Evolutionary conservation across 2,797 vertebrate genomes (phyloP), one percentile per base, ranked within the genome.

Genomic region (Pangasius larnaudii): DNA sequence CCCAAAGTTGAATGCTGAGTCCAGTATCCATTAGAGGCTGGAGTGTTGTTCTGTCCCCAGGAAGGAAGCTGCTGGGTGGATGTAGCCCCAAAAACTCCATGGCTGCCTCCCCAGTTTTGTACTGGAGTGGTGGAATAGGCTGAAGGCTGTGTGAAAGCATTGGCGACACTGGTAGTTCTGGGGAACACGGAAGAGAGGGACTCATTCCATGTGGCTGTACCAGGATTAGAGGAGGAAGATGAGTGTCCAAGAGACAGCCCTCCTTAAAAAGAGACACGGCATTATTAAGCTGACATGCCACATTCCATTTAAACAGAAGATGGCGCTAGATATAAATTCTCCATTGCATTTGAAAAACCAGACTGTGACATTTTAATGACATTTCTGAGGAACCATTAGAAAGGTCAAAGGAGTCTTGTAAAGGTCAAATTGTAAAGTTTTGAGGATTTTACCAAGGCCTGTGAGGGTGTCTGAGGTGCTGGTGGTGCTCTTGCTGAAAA

Each of bases 381-480:
- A 58, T 86, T 90, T 85, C 77, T 67, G 16, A 49, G 58, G 67
- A 87, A 71, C 67, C 5, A 33, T 59, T 58, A 67, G 19, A 82
- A 79, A 79, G 77, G 30, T 58, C 77, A 79, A 80, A 58, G 2
- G 30, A 24, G 30, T 58, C 39, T 65, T 49, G 49, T 33, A 72
- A 72, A 81, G 67, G 53, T 81, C 63, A 80, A 71, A 65, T 19
- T 65, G 39, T 65, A 84, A 75, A 56, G 58, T 79, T 75, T 74
- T 63, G 13, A 83, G 27, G 10, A 51, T 85, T 95, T 95, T 96
- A 99, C 98, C 98, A 94, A 97, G 92, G 92, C 91, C 91, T n/a
- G 91, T 71, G 87, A 98, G 59, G 77, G 89, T 56, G 39, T 92
- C 91, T 81, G 82, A 81, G 39, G 93, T 67, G 92, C 88, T 87